Conservation (phyloP, 2,113 vertebrate genomes). For the Scolopax mira region DNA sequence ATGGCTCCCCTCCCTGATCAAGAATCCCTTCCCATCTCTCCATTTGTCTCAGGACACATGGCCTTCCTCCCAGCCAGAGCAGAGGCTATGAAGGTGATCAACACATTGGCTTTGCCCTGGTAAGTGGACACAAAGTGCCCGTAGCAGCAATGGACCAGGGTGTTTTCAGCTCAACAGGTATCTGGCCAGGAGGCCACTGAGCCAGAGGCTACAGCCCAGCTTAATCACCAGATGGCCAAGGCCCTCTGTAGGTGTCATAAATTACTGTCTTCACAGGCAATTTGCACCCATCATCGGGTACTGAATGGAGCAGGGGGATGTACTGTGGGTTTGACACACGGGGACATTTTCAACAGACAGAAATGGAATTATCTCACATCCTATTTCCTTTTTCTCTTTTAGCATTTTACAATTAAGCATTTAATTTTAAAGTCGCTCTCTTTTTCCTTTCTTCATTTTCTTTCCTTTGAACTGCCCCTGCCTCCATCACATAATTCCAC, state of each 20-base stretch:
- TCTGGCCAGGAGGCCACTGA: neutral
- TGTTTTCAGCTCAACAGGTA: neutral
- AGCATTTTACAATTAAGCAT: neutral
- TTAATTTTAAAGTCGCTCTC: neutral
- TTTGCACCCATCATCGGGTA: neutral
- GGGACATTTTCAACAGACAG: neutral
- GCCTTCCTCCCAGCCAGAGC: neutral
- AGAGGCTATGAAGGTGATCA: neutral
- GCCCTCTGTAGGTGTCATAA: neutral
- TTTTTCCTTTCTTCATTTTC: neutral
- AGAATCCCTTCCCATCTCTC: too few relatives aligned
- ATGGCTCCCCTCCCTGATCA: too few relatives aligned
- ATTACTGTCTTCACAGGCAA: neutral
- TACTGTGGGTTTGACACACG: neutral
- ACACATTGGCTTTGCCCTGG: neutral
- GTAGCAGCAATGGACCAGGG: neutral
- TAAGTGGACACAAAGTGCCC: neutral
- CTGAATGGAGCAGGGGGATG: neutral
- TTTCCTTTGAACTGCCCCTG: neutral
- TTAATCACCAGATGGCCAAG: neutral
- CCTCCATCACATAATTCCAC: neutral
- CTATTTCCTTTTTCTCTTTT: neutral
- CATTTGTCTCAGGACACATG: rapidly evolving
- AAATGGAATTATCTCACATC: neutral
- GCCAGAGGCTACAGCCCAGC: neutral